Evolutionary conservation across 2,797 vertebrate species (phyloP).

Genomic region (Hoplostethus mediterraneus): DNA sequence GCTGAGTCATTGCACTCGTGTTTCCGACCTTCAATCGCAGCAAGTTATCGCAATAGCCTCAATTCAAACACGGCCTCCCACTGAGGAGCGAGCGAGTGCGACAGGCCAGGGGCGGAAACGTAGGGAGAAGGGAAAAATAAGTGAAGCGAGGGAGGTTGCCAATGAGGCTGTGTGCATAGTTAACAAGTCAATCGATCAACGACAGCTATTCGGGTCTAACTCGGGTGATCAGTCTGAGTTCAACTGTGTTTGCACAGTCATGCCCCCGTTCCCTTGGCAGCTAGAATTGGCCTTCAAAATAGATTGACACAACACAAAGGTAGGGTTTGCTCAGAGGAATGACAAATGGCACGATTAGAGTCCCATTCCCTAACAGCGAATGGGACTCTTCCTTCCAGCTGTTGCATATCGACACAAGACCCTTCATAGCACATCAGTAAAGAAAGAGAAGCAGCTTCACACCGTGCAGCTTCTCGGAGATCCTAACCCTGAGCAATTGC

Average conservation of each 20-base stretch:
- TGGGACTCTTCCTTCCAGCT: slow-evolving; percentile 22
- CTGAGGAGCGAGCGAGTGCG: slow-evolving; percentile 36
- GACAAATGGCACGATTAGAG: slow-evolving; percentile 10
- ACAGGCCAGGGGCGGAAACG: background rate
- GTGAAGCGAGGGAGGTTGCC: background rate
- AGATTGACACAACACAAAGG: slow-evolving; percentile 18
- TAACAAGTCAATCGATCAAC: slow-evolving; percentile 22
- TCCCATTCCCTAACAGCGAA: slow-evolving; percentile 22
- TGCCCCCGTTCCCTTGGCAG: background rate
- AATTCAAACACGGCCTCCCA: slow-evolving; percentile 42
- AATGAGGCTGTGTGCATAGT: background rate
- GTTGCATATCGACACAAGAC: slow-evolving; percentile 11
- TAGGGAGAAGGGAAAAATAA: background rate
- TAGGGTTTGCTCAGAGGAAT: slow-evolving; percentile 38
- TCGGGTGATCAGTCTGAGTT: slow-evolving; percentile 6
- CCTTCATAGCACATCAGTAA: too few species aligned
- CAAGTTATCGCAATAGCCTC: slow-evolving; percentile 63
- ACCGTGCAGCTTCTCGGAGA: background rate
- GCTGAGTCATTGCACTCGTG: slow-evolving; percentile 75
- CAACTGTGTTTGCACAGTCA: slow-evolving; percentile 19
- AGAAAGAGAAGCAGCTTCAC: background rate
- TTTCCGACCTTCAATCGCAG: slow-evolving; percentile 76
- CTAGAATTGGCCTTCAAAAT: slow-evolving; percentile 16
- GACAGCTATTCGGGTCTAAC: slow-evolving; percentile 11
- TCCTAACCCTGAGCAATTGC: slow-evolving; percentile 6